Percentiles rank a stretch among this genome's conserved stretches.
These are phyloP conservation scores for Eubucco bourcierii DNA, from an alignment of 2,113 vertebrate species.

Conservation along the genomic window DNA sequence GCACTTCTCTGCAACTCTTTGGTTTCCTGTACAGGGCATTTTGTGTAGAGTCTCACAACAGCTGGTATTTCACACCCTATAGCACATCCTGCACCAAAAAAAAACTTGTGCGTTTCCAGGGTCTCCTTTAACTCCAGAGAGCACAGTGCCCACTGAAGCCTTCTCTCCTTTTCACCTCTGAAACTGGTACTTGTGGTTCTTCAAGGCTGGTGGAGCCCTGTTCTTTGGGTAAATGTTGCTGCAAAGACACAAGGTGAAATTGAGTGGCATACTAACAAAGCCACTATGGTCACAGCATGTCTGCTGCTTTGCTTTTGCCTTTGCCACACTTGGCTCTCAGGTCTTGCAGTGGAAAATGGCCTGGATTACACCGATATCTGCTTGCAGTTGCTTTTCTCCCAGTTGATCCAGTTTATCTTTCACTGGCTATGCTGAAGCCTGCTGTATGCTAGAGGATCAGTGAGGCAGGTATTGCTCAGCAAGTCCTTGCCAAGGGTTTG, in stretches of 20 bases:
- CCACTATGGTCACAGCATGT: background rate
- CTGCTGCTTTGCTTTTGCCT: background rate
- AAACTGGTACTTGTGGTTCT: background rate
- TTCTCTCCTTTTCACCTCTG: background rate
- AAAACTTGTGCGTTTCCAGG: background rate
- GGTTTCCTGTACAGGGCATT: background rate
- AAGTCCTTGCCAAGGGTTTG: background rate
- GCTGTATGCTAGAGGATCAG: conserved; percentile 17
- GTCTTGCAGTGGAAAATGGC: background rate
- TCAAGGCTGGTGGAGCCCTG: background rate
- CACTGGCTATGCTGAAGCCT: background rate
- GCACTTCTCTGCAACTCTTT: background rate
- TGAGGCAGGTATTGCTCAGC: conserved; percentile 30
- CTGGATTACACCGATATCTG: fast-evolving
- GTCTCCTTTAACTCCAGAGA: background rate
- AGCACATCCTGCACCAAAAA: background rate
- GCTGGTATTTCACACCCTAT: background rate
- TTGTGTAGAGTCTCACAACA: background rate
- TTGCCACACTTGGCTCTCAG: background rate
- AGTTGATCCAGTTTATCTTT: conserved; percentile 10
- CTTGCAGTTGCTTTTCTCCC: background rate
- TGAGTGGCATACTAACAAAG: background rate
- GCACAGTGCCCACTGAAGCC: background rate
- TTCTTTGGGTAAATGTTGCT: background rate
- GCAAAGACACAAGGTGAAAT: background rate